phyloP scores from a whole-genome alignment of 2,113 vertebrate genomes.

The Spea multiplicata region DNA sequence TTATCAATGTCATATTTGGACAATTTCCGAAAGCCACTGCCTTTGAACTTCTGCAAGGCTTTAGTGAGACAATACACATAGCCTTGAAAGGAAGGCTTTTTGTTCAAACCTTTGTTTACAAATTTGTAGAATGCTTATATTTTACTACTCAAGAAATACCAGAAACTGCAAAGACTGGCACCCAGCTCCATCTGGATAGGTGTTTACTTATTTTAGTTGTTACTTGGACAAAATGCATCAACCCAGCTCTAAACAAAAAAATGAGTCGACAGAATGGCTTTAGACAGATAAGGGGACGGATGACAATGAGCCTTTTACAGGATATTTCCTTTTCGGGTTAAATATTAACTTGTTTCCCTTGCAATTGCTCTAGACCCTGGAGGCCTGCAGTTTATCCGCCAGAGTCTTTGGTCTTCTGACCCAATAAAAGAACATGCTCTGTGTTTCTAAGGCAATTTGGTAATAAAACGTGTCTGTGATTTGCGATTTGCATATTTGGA shows the following conservation, averaged over 20 bases:
- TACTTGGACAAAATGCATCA: constrained; percentile 7
- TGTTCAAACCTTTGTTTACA: constrained; percentile 62
- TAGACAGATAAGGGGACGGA: constrained; percentile 28
- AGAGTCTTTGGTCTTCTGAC: constrained; percentile 84
- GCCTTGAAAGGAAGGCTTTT: constrained; percentile 72
- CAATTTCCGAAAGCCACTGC: constrained; percentile 65
- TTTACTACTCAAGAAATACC: constrained; percentile 13
- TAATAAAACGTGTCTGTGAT: constrained; percentile 87
- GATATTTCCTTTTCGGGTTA: constrained; percentile 69
- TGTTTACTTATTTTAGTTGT: constrained; percentile 8
- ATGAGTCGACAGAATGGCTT: background rate
- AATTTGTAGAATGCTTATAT: constrained; percentile 27
- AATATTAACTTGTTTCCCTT: constrained; percentile 69
- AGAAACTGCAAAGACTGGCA: constrained; percentile 6
- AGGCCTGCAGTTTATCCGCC: constrained; percentile 73
- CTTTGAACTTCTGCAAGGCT: constrained; percentile 80
- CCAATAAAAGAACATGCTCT: constrained; percentile 91
- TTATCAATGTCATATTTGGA: background rate
- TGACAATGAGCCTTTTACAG: constrained; percentile 54
- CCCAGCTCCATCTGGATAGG: background rate
- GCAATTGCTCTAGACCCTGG: constrained; percentile 68
- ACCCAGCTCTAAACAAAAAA: background rate
- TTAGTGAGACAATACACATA: constrained; percentile 74
- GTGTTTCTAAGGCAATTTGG: constrained; percentile 86
- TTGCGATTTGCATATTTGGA: constrained; percentile 83